Evolutionary conservation across 2,888 invertebrate species (phyloP).

Genomic region (Cheiracanthium punctorium): DNA sequence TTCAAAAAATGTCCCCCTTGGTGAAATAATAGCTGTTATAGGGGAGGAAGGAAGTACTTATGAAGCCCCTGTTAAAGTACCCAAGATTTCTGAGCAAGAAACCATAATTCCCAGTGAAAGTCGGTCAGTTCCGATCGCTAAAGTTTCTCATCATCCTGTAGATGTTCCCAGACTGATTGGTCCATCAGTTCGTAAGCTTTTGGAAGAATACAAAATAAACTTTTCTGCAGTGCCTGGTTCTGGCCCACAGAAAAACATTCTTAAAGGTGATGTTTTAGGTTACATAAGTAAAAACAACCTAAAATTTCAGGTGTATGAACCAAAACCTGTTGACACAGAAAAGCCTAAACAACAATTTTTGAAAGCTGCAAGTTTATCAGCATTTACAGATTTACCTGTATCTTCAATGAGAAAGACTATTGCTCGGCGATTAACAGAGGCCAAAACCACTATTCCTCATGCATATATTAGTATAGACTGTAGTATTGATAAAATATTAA

Average conservation of each 20-base stretch:
- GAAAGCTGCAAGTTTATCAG: constrained; percentile 39
- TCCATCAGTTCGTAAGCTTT: constrained; percentile 80
- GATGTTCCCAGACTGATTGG: constrained; percentile 75
- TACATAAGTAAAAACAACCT: constrained; percentile 78
- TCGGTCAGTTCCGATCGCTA: too few relatives aligned
- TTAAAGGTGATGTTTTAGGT: constrained; percentile 80
- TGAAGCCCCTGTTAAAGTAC: constrained; percentile 22
- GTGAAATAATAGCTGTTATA: constrained; percentile 79
- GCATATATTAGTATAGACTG: constrained; percentile 81
- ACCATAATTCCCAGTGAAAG: not conserved
- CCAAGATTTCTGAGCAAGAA: not conserved
- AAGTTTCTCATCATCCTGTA: not conserved
- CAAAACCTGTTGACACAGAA: constrained; percentile 74
- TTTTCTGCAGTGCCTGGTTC: constrained; percentile 78
- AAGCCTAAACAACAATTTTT: constrained; percentile 18
- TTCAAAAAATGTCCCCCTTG: constrained; percentile 79
- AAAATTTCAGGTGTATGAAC: constrained; percentile 56
- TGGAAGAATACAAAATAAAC: constrained; percentile 80
- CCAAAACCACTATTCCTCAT: constrained; percentile 82
- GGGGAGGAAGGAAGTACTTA: constrained; percentile 79
- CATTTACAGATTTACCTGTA: constrained; percentile 79
- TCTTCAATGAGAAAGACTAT: constrained; percentile 81
- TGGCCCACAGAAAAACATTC: constrained; percentile 80
- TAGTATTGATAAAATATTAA: constrained; percentile 78
- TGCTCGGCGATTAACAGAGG: constrained; percentile 81